Base-by-base conservation (phyloP, 2,888 invertebrate genomes). In the Eremobia ochroleuca region DNA sequence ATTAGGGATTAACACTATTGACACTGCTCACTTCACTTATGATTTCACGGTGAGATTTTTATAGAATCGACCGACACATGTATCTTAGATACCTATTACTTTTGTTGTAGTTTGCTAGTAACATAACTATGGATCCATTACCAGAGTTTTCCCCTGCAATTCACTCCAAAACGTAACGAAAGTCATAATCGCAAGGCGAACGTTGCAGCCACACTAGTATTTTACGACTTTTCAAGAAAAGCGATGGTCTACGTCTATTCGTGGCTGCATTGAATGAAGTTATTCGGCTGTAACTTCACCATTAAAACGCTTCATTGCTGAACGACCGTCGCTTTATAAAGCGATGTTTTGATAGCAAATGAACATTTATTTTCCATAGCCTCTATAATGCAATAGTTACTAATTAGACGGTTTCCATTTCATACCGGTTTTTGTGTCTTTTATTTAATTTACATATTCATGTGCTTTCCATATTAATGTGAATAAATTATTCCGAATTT, bases 241-340 rank as follows among this genome's bases (percentile, higher is more conserved):
- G 67, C 76, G 73, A 73, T 73, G 37, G 34, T 71, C 37, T 46
- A 52, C 34, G 46, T 18, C 37, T 58, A 21, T 64, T 65, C 43
- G 25, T 43, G 59, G n/a, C 58, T 81, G 72, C 76, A 64, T 3
- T 83, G 68, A 85, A 85, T 84, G 49, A 76, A 79, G 79, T 81
- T 82, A 84, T 82, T 86, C 73, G 85, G 55, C 65, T 49, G 71
- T 74, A 77, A 85, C 79, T 73, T 73, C 77, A 73, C 77, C 74
- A 78, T 83, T 83, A 83, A 81, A 85, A 61, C 61, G 74, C 62
- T 76, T 77, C 73, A 73, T 64, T 58, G 59, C 75, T 81, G 52
- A 25, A 71, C 4, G 18, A 61, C 9, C 2, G 31, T 31, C 46
- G 46, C 59, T 73, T 59, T 59, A 59, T 59, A 70, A 62, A 76